Evolutionary conservation across 2,113 vertebrate genomes (phyloP).

Genomic region (Anser brachyrhynchus): DNA sequence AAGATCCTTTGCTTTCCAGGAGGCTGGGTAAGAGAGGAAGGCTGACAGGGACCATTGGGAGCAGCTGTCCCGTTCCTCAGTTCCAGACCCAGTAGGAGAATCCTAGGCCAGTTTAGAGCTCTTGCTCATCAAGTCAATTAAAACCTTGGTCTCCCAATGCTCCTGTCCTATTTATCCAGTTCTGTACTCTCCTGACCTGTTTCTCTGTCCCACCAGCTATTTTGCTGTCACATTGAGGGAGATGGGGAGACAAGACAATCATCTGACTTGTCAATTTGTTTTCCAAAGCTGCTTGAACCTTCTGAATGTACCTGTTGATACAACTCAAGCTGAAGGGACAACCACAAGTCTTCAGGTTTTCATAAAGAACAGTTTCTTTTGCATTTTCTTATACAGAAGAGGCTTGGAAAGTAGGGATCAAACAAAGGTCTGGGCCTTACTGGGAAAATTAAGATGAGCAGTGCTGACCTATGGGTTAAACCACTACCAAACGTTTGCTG

Average conservation of each 20-base stretch:
- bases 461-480: neutral
- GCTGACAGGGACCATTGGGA: neutral
- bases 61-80: neutral
- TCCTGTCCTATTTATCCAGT: conserved; percentile 39
- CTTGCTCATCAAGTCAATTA: neutral
- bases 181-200: conserved; percentile 7
- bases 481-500: too few species aligned
- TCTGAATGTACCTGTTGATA: neutral
- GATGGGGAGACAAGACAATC: neutral
- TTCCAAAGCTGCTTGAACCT: neutral
- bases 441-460: neutral
- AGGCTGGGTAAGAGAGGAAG: neutral
- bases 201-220: neutral
- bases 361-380: neutral
- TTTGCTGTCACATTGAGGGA: neutral
- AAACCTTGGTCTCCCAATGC: neutral
- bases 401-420: neutral
- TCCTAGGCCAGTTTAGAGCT: neutral
- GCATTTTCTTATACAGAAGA: neutral
- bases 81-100: neutral
- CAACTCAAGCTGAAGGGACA: neutral
- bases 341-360: neutral
- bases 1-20: neutral
- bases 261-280: neutral
- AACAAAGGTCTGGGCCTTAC: neutral